Base-by-base conservation (phyloP, 1,140 invertebrate species). In the Helicoverpa armigera region DNA sequence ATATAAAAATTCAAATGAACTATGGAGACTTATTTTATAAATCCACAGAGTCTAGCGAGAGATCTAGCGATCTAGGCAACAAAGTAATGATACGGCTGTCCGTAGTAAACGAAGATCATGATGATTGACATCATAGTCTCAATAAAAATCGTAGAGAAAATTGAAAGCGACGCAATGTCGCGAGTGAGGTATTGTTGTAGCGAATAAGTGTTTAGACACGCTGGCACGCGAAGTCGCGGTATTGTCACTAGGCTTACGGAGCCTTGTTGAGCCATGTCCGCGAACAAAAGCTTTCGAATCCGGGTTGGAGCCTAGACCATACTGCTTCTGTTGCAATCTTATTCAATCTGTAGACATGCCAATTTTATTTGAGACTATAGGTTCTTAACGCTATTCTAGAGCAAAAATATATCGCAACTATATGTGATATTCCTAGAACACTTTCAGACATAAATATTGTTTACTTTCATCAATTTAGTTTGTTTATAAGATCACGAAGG, bases 271-370 rank as follows among this genome's bases (percentile, higher is more conserved):
- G 80, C 82, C 79, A 80, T 80, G 76, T 81, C 72, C 70, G 83
- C 80, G 61, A 86, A 91, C 89, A 88, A 88, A 88, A 83, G 79
- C 84, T 88, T 88, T 88, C 81, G 85, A 77, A 88, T 92, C 91
- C 87, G 87, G 87, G 83, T 91, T 86, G 81, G 86, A 43, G 31
- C 50, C 23, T 50, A 56, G 67, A 89, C 83, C 87, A 90, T 85
- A 87, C 88, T 63, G 74, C 67, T 79, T 73, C 83, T 87, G 48
- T 79, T 60, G 54, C 73, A 56, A 72, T 50, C 67, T 12, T 79
- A 83, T 85, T 88, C 65, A 80, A 74, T 83, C 70, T 81, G 78
- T 77, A 83, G 81, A 84, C 85, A 86, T 77, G 83, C 85, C 43
- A 85, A 75, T 48, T 70, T 58, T 53, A 60, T 67, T 67, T 54